phyloP scores from a whole-genome alignment of 2,888 invertebrate species.

The Apodemia zela region DNA sequence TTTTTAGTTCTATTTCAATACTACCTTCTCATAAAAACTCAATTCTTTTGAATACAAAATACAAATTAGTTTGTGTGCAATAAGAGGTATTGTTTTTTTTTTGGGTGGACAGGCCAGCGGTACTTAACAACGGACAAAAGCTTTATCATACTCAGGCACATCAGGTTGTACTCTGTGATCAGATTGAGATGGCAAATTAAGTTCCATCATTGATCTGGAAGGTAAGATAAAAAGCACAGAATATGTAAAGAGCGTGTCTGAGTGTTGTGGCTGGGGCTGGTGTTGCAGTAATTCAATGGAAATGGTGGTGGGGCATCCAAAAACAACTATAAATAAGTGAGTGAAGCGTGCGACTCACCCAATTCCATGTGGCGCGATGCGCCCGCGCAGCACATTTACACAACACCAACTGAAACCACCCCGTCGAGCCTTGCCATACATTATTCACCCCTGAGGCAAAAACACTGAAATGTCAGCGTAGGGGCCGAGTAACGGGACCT shows the following conservation, averaged over 20 bases:
- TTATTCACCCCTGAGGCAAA: constrained; percentile 44
- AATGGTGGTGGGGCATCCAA: background rate
- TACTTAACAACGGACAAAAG: too few relatives aligned
- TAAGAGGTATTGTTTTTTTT: too few relatives aligned
- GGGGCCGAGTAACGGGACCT: constrained; percentile 35
- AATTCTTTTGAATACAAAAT: too few relatives aligned
- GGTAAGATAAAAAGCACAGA: background rate
- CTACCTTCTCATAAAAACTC: background rate
- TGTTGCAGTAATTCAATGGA: background rate
- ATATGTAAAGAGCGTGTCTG: background rate
- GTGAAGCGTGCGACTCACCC: constrained; percentile 45
- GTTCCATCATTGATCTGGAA: background rate
- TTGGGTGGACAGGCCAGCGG: too few relatives aligned
- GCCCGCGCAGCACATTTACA: constrained; percentile 30
- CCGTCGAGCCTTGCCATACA: constrained; percentile 40
- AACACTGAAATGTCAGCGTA: constrained; percentile 62
- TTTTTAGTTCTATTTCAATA: background rate
- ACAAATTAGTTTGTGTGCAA: too few relatives aligned
- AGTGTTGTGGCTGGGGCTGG: background rate
- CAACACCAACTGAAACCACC: constrained; percentile 32
- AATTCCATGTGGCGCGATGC: constrained; percentile 45
- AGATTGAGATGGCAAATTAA: too few relatives aligned
- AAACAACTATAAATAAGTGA: background rate
- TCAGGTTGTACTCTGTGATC: too few relatives aligned
- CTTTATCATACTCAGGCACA: too few relatives aligned